Conservation (phyloP, 2,888 invertebrate genomes). For the Pyrocoelia pectoralis region DNA sequence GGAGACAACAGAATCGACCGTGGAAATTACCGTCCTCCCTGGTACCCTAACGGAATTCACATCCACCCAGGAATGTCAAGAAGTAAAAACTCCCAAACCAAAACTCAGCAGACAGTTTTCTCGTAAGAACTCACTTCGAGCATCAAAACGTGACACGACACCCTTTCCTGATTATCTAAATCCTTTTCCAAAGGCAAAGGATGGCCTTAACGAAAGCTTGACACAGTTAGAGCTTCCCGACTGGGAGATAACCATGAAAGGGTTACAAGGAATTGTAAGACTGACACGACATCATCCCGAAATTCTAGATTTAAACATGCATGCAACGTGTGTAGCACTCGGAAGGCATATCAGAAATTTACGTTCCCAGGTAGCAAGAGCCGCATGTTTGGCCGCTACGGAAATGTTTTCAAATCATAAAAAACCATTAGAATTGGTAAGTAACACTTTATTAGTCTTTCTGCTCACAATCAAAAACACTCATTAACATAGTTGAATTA, state of each 20-base stretch:
- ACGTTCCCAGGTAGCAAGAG: conserved; percentile 90
- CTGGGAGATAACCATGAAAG: conserved; percentile 83
- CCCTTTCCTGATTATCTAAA: conserved; percentile 51
- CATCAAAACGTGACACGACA: conserved; percentile 32
- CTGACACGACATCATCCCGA: conserved; percentile 74
- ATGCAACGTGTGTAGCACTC: conserved; percentile 73
- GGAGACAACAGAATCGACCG: conserved; percentile 40
- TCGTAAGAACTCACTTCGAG: conserved; percentile 35
- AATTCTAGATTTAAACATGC: conserved; percentile 69
- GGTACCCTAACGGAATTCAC: conserved; percentile 42
- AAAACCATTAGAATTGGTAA: conserved; percentile 67
- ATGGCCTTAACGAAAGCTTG: conserved; percentile 69
- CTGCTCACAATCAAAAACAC: neutral
- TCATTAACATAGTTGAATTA: too few species aligned
- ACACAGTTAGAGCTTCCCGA: conserved; percentile 74
- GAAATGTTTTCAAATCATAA: conserved; percentile 76
- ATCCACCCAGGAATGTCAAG: conserved; percentile 23
- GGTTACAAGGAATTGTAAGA: conserved; percentile 73
- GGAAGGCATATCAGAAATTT: conserved; percentile 86
- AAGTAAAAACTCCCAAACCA: conserved; percentile 33
- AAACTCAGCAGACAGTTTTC: conserved; percentile 28
- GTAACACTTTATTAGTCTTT: conserved; percentile 44
- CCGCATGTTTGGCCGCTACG: conserved; percentile 83
- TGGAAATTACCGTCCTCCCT: conserved; percentile 43
- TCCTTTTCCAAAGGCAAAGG: conserved; percentile 71